Evolutionary conservation across 1,140 invertebrate genomes (phyloP).

Genomic region (Neuroterus valhalla): DNA sequence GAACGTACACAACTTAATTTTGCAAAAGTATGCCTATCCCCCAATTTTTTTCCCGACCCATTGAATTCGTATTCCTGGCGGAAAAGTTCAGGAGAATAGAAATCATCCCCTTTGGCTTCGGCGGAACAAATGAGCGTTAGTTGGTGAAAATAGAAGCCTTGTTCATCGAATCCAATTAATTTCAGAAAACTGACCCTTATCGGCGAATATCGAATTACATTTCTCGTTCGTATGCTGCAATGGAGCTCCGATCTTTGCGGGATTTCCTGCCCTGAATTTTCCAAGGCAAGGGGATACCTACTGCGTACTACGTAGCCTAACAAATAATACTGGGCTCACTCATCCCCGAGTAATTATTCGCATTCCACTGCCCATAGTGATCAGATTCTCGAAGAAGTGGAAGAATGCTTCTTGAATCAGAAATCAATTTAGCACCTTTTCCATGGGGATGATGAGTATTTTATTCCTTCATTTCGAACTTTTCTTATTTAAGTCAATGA

Average conservation of each 20-base stretch:
- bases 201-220: slow-evolving; percentile 24
- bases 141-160: slow-evolving; percentile 25
- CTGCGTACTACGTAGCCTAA: background rate
- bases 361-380: slow-evolving; percentile 23
- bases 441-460: background rate
- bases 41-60: no score
- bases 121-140: slow-evolving; percentile 3
- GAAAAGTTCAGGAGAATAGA: slow-evolving; percentile 8
- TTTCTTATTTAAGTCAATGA: no score
- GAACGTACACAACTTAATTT: no score
- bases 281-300: slow-evolving; percentile 10
- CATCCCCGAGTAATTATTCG: slow-evolving; percentile 13
- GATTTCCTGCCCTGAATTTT: slow-evolving; percentile 24
- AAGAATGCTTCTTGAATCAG: background rate
- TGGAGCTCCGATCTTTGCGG: slow-evolving; percentile 13
- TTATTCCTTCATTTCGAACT: no score
- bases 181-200: slow-evolving; percentile 20
- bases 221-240: slow-evolving; percentile 21
- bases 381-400: background rate
- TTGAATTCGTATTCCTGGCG: background rate
- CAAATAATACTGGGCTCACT: slow-evolving; percentile 11
- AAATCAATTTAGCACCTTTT: slow-evolving; percentile 3
- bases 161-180: slow-evolving; percentile 16
- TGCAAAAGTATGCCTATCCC: background rate
- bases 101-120: slow-evolving; percentile 2